Evolutionary conservation across 2,888 invertebrate genomes (phyloP), one percentile per base, ranked within the genome.

Genomic region (Lordiphosa andalusiaca): DNA sequence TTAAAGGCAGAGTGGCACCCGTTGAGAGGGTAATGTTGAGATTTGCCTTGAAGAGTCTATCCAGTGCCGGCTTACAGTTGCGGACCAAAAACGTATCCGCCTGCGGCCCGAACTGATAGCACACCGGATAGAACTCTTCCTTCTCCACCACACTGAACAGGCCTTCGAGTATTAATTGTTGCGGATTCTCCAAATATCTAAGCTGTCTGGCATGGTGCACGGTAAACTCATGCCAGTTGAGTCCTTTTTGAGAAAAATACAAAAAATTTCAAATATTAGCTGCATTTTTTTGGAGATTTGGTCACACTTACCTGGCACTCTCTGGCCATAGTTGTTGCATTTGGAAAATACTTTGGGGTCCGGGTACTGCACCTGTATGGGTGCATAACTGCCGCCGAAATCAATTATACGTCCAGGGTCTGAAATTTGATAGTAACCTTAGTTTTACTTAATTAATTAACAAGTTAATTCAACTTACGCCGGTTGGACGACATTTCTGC

Each of bases 61-160:
- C 87, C 39, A 88, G 16, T 0, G 88, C 88, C 0, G 60, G 40
- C 33, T 75, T 75, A 38, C 89, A 89, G 47, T 77, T 69, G 0
- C 88, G 87, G 9, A 74, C 85, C 7, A 88, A 56, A 37, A 88
- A 86, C 0, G 71, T 69, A 61, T 88, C 89, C 23, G 65, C 63
- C 30, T 51, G 48, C 0, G 56, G 3, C 0, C 87, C 86, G n/a
- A 58, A 52, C 88, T 84, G 60, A 38, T 88, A 88, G 10, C 75
- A 67, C 3, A 88, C 84, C 0, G 89, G 88, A 55, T 73, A 87
- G 30, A 88, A 73, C 44, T 86, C 87, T 19, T 84, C 86, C 0
- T 77, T 85, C 3, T 81, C 83, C 0, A 87, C 62, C 0, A 71
- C 73, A 23, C 78, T 73, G 39, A 76, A 88, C 13, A 88, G 55